These are phyloP conservation scores for Sterrhoptilus dennistouni DNA, from an alignment of 2,113 vertebrate species.

Conservation along the genomic window DNA sequence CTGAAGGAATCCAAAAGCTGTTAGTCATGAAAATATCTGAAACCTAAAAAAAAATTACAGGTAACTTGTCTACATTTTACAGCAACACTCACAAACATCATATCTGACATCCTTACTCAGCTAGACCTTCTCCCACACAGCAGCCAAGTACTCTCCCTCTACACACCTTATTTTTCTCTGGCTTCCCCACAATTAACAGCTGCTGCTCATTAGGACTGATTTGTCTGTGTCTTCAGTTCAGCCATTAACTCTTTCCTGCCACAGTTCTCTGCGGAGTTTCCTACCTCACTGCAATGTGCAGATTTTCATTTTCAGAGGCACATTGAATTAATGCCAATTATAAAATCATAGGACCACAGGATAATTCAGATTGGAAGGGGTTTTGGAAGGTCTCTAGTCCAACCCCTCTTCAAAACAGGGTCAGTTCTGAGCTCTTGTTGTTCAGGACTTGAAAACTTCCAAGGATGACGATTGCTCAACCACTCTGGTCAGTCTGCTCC, in stretches of 20 bases:
- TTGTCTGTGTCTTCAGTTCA: not conserved
- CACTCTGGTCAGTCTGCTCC: not conserved
- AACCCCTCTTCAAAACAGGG: not conserved
- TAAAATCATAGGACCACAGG: not conserved
- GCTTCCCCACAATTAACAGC: not conserved
- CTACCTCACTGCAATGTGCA: not conserved
- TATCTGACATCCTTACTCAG: not conserved
- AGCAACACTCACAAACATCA: not conserved
- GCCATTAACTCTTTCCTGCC: not conserved
- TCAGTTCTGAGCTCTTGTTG: not conserved
- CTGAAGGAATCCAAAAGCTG: not conserved
- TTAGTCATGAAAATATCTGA: not conserved
- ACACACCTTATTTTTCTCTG: not conserved
- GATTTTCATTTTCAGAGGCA: not conserved
- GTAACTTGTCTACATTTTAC: fast-evolving
- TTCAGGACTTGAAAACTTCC: not conserved
- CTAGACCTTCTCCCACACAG: not conserved
- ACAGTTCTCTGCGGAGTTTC: not conserved
- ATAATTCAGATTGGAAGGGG: not conserved
- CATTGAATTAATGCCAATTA: not conserved
- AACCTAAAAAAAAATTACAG: not conserved
- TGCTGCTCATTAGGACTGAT: not conserved
- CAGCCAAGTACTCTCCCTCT: fast-evolving
- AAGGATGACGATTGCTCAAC: not conserved
- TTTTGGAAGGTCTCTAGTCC: not conserved